Evolutionary conservation across 2,113 vertebrate genomes (phyloP).

Genomic region (Larimichthys polyactis): DNA sequence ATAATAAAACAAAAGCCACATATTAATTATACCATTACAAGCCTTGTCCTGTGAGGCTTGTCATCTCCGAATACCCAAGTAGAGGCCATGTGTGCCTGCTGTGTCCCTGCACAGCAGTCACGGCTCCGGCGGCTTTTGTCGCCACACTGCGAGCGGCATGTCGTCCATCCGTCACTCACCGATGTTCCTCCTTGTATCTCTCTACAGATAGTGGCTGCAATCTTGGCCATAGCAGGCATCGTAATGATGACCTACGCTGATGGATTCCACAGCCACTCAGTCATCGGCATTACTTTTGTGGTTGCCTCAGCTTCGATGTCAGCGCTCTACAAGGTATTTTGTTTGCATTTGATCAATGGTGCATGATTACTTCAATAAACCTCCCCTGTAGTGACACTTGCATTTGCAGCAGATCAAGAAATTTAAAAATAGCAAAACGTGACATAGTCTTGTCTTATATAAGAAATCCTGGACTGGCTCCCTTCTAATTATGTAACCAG

Average conservation of each 20-base stretch:
- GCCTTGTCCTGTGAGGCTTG: constrained; percentile 23
- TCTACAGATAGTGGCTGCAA: constrained; percentile 94
- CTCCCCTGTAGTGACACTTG: neutral
- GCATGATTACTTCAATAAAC: neutral
- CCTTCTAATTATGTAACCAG: constrained; percentile 39
- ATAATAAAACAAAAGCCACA: constrained; percentile 15
- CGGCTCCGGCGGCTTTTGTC: constrained; percentile 46
- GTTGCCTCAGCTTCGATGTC: constrained; percentile 96
- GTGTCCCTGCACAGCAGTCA: constrained; percentile 39
- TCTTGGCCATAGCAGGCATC: constrained; percentile 97
- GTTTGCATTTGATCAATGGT: neutral
- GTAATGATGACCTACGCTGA: constrained; percentile 99
- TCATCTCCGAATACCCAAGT: constrained; percentile 44
- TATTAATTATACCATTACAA: constrained; percentile 37
- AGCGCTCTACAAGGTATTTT: constrained; percentile 95
- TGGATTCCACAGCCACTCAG: constrained; percentile 96
- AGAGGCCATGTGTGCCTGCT: constrained; percentile 53
- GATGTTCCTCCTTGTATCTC: constrained; percentile 44
- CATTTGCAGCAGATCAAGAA: neutral
- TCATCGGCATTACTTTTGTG: constrained; percentile 95
- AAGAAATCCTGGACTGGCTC: constrained; percentile 31
- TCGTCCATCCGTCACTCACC: constrained; percentile 51
- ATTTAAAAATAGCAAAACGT: constrained; percentile 1
- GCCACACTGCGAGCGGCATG: constrained; percentile 55
- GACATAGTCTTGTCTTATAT: constrained; percentile 21